Percentiles rank a stretch among this genome's conserved stretches.
Evolutionary conservation across 1,140 invertebrate species (phyloP).

Genomic region (Magallana gigas): DNA sequence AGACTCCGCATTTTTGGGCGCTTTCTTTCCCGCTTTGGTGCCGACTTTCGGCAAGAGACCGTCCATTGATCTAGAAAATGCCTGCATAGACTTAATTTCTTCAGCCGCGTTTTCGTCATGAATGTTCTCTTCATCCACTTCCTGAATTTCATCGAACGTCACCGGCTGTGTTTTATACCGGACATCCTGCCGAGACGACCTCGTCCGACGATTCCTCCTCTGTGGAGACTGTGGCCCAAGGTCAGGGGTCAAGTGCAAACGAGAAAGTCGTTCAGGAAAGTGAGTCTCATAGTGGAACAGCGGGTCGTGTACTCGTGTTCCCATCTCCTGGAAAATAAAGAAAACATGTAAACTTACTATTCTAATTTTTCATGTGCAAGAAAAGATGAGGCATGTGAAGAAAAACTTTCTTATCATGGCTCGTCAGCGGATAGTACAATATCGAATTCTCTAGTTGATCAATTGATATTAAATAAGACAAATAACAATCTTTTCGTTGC

Average conservation of each 20-base stretch:
- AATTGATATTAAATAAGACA: no score
- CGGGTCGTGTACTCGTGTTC: slow-evolving; percentile 71
- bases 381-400: no score
- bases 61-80: slow-evolving; percentile 81
- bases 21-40: slow-evolving; percentile 34
- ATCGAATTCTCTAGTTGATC: no score
- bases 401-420: no score
- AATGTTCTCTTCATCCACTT: slow-evolving; percentile 78
- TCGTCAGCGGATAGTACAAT: no score
- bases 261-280: slow-evolving; percentile 85
- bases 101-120: slow-evolving; percentile 58
- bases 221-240: slow-evolving; percentile 59
- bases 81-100: slow-evolving; percentile 68
- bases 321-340: slow-evolving; percentile 39
- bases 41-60: slow-evolving; percentile 78
- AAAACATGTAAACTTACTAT: no score
- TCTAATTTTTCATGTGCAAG: no score
- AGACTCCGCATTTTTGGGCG: slow-evolving; percentile 47
- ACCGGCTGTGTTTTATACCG: slow-evolving; percentile 86
- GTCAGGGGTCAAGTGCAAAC: slow-evolving; percentile 79
- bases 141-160: slow-evolving; percentile 88
- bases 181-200: slow-evolving; percentile 67
- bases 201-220: slow-evolving; percentile 62
- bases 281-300: slow-evolving; percentile 84
- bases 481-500: no score